Percentiles rank a stretch among this genome's conserved stretches.
phyloP scores from a whole-genome alignment of 2,797 vertebrate species.

The Numenius phaeopus region DNA sequence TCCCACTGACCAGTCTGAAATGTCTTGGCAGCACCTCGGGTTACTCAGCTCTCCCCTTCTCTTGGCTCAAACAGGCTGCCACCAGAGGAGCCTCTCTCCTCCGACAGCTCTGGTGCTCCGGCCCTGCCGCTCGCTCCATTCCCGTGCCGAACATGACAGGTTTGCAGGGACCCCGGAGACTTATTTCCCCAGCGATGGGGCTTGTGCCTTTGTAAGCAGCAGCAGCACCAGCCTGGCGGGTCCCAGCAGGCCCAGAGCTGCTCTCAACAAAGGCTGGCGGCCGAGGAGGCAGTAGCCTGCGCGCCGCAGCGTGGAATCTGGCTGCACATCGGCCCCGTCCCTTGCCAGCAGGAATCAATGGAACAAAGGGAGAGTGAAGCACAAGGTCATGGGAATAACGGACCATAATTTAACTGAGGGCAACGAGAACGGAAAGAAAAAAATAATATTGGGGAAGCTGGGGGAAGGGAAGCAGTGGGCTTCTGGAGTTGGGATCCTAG shows the following conservation, averaged over 20 bases:
- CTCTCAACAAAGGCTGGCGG: slow-evolving; percentile 31
- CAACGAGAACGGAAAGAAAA: neutral
- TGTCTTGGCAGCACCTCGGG: neutral
- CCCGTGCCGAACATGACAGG: neutral
- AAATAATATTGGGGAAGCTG: neutral
- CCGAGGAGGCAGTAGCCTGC: neutral
- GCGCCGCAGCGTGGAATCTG: neutral
- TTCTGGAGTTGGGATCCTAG: neutral
- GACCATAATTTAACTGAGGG: slow-evolving; percentile 31
- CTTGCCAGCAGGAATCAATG: slow-evolving; percentile 19
- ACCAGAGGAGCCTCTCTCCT: neutral
- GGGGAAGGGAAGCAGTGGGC: neutral
- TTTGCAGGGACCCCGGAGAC: neutral
- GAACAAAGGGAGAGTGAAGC: slow-evolving; percentile 61
- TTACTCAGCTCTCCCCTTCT: neutral
- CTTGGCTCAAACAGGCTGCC: neutral
- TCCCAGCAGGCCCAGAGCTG: slow-evolving; percentile 3
- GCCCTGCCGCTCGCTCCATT: neutral
- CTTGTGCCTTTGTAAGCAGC: neutral
- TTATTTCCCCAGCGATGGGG: neutral
- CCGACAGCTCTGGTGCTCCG: neutral
- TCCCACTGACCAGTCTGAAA: neutral
- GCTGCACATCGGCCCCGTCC: neutral
- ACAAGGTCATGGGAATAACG: slow-evolving; percentile 70
- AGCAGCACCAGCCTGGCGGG: neutral